Conservation (phyloP, 2,888 invertebrate genomes). For the Cryptocephalus moraei region DNA sequence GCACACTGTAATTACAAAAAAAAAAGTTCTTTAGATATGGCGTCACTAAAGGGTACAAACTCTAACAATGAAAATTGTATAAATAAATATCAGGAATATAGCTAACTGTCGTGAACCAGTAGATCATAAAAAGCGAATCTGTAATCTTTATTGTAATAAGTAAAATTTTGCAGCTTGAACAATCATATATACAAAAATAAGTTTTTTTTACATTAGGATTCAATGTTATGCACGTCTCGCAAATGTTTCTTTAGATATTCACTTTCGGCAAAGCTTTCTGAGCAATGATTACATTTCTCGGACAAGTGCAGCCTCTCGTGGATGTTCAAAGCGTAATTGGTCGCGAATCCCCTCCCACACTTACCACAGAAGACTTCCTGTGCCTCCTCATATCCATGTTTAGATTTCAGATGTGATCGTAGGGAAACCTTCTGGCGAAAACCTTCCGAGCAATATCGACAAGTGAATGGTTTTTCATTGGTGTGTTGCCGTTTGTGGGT, state of each 20-base stretch:
- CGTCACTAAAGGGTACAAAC: too few species aligned
- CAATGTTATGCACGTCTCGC: slow-evolving; percentile 6
- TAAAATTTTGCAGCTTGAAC: too few species aligned
- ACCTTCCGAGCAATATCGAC: slow-evolving; percentile 21
- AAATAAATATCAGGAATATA: too few species aligned
- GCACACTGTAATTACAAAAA: too few species aligned
- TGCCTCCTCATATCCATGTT: slow-evolving; percentile 22
- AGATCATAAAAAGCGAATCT: too few species aligned
- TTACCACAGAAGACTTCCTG: slow-evolving; percentile 19
- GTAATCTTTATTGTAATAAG: too few species aligned
- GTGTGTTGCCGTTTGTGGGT: slow-evolving; percentile 24
- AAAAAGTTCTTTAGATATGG: too few species aligned
- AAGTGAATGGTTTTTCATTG: slow-evolving; percentile 22
- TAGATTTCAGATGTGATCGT: slow-evolving; percentile 26
- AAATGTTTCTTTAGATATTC: slow-evolving; percentile 17
- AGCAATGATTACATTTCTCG: slow-evolving; percentile 19
- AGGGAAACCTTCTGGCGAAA: slow-evolving; percentile 26
- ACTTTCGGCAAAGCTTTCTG: slow-evolving; percentile 19
- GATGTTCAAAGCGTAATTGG: slow-evolving; percentile 21
- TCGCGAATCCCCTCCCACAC: slow-evolving; percentile 23
- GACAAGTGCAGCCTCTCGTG: slow-evolving; percentile 19
- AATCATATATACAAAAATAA: too few species aligned
- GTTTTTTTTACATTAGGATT: too few species aligned
- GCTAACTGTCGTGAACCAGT: too few species aligned
- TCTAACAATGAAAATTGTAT: too few species aligned